Conservation (phyloP, 2,797 vertebrate species). For the Poeciliopsis infans region DNA sequence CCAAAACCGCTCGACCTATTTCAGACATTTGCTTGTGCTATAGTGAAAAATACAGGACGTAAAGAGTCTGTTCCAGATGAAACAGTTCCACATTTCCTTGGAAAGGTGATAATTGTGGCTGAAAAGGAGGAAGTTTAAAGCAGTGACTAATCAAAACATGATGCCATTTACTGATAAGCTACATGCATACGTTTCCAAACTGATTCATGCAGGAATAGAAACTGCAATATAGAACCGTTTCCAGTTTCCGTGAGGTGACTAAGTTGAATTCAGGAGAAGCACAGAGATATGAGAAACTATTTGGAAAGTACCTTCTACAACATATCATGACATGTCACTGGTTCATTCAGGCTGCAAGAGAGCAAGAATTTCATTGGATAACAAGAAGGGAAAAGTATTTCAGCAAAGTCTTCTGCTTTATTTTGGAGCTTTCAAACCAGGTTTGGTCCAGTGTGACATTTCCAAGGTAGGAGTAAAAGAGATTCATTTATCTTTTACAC, state of each 20-base stretch:
- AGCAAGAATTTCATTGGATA: background rate
- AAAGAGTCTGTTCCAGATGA: slow-evolving; percentile 14
- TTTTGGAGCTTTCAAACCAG: background rate
- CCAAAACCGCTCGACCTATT: slow-evolving; percentile 31
- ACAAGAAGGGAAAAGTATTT: background rate
- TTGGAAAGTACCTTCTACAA: background rate
- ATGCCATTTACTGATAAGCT: slow-evolving; percentile 33
- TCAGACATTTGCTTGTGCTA: slow-evolving; percentile 10
- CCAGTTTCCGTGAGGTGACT: background rate
- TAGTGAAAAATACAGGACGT: slow-evolving; percentile 2
- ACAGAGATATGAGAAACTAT: background rate
- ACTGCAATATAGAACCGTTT: background rate
- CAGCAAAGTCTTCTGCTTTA: background rate
- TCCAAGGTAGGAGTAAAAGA: background rate
- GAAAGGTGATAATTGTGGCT: background rate
- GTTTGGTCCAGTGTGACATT: background rate
- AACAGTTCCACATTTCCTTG: slow-evolving; percentile 35
- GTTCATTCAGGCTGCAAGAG: background rate
- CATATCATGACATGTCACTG: background rate
- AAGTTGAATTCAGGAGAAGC: background rate
- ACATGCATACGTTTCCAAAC: slow-evolving; percentile 15
- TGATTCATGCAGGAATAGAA: slow-evolving; percentile 41
- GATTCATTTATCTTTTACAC: no score
- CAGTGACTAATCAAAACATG: slow-evolving; percentile 33
- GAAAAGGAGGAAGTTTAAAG: slow-evolving; percentile 19